phyloP scores from a whole-genome alignment of 2,113 vertebrate species.

The Daphoenositta chrysoptera region DNA sequence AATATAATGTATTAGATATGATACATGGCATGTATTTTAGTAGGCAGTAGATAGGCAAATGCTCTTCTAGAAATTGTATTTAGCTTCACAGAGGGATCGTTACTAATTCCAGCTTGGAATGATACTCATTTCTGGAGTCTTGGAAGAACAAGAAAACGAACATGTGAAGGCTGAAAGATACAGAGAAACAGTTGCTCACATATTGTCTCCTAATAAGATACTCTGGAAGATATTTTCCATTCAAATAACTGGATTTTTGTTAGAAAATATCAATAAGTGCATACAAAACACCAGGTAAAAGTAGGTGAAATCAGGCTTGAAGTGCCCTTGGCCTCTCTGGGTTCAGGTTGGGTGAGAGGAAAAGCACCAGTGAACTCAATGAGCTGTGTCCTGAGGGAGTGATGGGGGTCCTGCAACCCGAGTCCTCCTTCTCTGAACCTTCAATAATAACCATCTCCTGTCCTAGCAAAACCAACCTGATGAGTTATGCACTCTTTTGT shows the following conservation, averaged over 20 bases:
- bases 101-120: neutral
- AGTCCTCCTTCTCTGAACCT: neutral
- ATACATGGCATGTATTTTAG: neutral
- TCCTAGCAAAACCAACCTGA: neutral
- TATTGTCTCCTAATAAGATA: neutral
- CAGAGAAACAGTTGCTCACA: neutral
- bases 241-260: neutral
- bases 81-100: neutral
- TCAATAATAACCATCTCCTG: neutral
- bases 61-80: neutral
- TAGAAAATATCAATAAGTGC: neutral
- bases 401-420: rapidly evolving
- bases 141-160: neutral
- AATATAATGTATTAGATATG: neutral
- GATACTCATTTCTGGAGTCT: neutral
- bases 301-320: neutral
- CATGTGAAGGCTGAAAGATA: neutral
- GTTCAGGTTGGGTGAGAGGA: neutral
- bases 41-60: neutral
- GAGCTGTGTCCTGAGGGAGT: neutral
- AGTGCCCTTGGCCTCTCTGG: neutral
- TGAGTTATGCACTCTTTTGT: neutral
- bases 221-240: neutral
- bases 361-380: neutral
- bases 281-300: neutral